Base-by-base conservation (phyloP, 2,888 invertebrate species). In the Epinotia brunnichana region DNA sequence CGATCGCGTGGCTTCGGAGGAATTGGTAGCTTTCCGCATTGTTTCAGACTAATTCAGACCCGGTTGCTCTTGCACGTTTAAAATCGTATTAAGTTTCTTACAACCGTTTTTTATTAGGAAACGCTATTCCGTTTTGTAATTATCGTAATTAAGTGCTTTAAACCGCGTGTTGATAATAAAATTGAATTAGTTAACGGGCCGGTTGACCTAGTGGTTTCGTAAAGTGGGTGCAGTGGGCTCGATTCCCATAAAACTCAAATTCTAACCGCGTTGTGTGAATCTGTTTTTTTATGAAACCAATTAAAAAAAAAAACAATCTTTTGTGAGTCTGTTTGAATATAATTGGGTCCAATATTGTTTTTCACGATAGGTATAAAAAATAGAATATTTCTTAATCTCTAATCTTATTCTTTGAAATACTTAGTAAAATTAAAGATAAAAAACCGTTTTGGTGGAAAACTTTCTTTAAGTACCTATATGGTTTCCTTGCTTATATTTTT, bases 1-100 rank as follows among this genome's bases (percentile, higher is more conserved):
- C 44, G 69, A 64, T 73, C 63, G 69, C 69, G 68, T 72, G 63
- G 59, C 57, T 54, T 24, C 60, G 44, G 19, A 19, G 54, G 48
- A 56, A 54, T 62, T 63, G 53, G 56, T 70, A 41, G 19, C 21
- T 66, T 63, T 73, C 62, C 67, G 72, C 48, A 44, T 60, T 53
- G 44, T 61, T 21, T 21, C 2, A 24, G 21, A n/a, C n/a, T n/a
- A n/a, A n/a, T n/a, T 24, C 21, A 15, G 61, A 29, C 17, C 62
- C 57, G 68, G 72, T 67, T 61, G 59, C 41, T 63, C 56, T 60
- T 59, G 69, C 69, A 13, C 29, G 13, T 19, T 35, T 64, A 29
- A 53, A 35, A 19, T 53, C 51, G 39, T 39, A 51, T 54, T 54
- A n/a, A 39, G 39, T 39, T 54, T 54, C 15, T 57, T 57, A 29